Evolutionary conservation across 1,140 invertebrate genomes (phyloP), one percentile per base, ranked within the genome.

Genomic region (Adoxophyes honmai): DNA sequence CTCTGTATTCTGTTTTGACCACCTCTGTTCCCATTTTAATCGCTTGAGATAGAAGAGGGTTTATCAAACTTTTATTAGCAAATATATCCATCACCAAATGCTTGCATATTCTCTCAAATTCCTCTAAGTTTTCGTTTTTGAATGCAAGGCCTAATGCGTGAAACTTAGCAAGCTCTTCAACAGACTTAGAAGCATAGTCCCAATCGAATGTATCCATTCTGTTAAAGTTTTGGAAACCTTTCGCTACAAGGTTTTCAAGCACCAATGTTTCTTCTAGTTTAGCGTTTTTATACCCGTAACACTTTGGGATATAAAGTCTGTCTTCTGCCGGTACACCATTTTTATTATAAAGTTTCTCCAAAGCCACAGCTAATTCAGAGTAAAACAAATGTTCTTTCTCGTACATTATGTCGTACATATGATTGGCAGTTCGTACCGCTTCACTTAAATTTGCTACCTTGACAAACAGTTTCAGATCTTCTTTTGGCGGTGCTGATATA

Each of bases 381-480:
- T 70, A 70, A 0, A 62, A 36, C 5, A 54, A 59, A 0, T 14
- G 6, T 55, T 70, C 67, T 0, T 39, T 61, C 5, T 18, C 14
- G 39, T 54, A 69, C 6, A 66, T 11, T 7, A 15, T n/a, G 6
- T n/a, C 48, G 4, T 35, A 13, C 3, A 37, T 13, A 1, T 37
- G 15, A 5, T 8, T 16, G 0, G 35, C 14, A 0, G 34, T 4
- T 33, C 79, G 55, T 28, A 77, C 62, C 5, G 67, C 65, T 18
- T 85, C 75, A 0, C 70, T 68, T 0, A 77, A 18, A 2, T 38
- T 60, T 0, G 76, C 69, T 0, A 82, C 66, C 66, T 85, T 85
- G 0, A 70, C 68, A 52, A 85, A 85, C 4, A 85, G 16, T 10
- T 70, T 69, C 0, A 83, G 21, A 3, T 70, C 66, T 28, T 66